Evolutionary conservation across 2,888 invertebrate species (phyloP), one percentile per base, ranked within the genome.

Genomic region (Eumacrocentrus americanus): DNA sequence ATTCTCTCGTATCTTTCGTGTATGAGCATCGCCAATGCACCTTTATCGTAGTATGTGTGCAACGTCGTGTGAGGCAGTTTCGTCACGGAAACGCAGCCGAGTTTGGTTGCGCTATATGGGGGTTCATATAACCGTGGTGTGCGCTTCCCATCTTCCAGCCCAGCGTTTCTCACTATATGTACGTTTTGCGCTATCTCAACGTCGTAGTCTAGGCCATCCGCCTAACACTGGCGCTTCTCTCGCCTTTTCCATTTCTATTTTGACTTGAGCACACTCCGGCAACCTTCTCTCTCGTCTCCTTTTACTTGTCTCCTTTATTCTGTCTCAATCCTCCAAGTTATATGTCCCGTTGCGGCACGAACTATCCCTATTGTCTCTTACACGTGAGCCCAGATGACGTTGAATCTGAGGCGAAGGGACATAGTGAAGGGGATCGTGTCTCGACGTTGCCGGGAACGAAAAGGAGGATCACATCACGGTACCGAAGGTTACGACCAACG

Each of bases 171-270:
- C n/a, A n/a, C n/a, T n/a, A n/a, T n/a, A n/a, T n/a, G n/a, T n/a
- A n/a, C 25, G 18, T 40, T 53, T 22, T 20, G 22, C 50, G 35
- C 38, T 46, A 46, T 58, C 58, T 38, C 52, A 37, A 47, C 34
- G n/a, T 20, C 54, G 54, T 61, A 63, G 51, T 63, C 60, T 40
- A 58, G 64, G 61, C 60, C 64, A 62, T 67, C 55, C 62, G 52
- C 59, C 59, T 47, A 52, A 62, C 63, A 61, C 61, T 57, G 51
- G 23, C 23, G 25, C 37, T 54, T 57, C 62, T 60, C 53, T 50
- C 53, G 54, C 56, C 64, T 66, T 58, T 64, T 55, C 61, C 63
- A 63, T 64, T 66, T 62, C 61, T 56, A 51, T 63, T 64, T 62
- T 42, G 50, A 60, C 55, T 59, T 48, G 57, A 58, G 62, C 53